Evolutionary conservation across 2,888 invertebrate genomes (phyloP), one percentile per base, ranked within the genome.

Genomic region (Drosophila hamatofila): DNA sequence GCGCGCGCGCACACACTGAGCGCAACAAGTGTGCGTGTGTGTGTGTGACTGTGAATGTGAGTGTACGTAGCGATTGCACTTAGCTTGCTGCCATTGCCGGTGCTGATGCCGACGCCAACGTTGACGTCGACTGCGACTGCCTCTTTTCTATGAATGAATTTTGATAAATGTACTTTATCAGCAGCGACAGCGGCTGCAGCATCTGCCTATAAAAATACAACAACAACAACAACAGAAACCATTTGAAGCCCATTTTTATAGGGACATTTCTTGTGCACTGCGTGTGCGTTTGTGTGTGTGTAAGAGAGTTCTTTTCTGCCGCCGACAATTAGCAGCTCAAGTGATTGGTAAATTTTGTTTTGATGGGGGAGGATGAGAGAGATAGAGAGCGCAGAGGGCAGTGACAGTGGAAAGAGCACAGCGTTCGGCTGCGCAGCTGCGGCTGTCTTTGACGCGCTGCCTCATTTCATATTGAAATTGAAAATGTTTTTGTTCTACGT

Each of bases 81-180:
- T 78, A 68, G 56, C 70, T 65, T 25, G 54, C 44, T 65, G 65
- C 30, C 35, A 67, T 57, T 74, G 80, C 76, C 66, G 80, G 62
- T 74, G 64, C 21, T 62, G 62, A 18, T 42, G 57, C 21, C 52
- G 41, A 54, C 54, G 30, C 39, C 51, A 55, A 27, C 61, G 37
- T 35, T 57, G 14, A 41, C 63, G 18, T 30, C 48, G 37, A 27
- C 62, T 59, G 78, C 44, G 57, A 33, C 48, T 27, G 58, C 48
- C 16, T 35, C 37, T 41, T 66, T 87, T 89, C 90, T 71, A 88
- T 87, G 86, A 87, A 87, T 87, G 86, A 88, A 90, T 90, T 80
- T 88, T 87, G 89, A 87, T 87, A 90, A 90, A 88, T 82, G 58
- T 74, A 65, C 79, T 90, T 86, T 88, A 88, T 88, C 87, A 90